These are phyloP conservation scores for Toxotes jaculatrix DNA, from an alignment of 2,113 vertebrate species.

Conservation along the genomic window DNA sequence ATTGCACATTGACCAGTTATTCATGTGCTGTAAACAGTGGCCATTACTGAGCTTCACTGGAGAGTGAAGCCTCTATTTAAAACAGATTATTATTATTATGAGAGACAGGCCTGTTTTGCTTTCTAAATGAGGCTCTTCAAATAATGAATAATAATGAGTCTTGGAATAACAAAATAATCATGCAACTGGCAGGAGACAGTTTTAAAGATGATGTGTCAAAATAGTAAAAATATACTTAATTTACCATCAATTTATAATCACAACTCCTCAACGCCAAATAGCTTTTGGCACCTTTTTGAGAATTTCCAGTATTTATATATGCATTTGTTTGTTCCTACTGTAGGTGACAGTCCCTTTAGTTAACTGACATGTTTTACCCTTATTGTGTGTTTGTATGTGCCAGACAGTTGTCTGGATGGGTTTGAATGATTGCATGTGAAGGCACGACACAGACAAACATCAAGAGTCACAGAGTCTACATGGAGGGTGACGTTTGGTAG, in stretches of 20 bases:
- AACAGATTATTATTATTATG: constrained; percentile 15
- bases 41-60: neutral
- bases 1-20: constrained; percentile 3
- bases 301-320: constrained; percentile 4
- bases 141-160: constrained; percentile 33
- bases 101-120: constrained; percentile 20
- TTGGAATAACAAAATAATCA: constrained; percentile 29
- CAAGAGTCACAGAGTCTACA: constrained; percentile 33
- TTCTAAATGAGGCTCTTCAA: constrained; percentile 51
- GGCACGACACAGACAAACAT: constrained; percentile 45
- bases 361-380: neutral
- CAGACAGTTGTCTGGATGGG: constrained; percentile 1
- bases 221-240: constrained; percentile 4
- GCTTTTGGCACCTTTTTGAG: neutral
- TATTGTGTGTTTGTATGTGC: constrained; percentile 29
- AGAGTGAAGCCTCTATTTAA: constrained; percentile 28
- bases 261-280: neutral
- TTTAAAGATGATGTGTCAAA: constrained; percentile 20
- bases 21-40: constrained; percentile 7
- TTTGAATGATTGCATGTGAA: constrained; percentile 29
- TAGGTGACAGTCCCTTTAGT: neutral
- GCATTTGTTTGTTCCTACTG: neutral
- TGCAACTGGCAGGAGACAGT: constrained; percentile 12
- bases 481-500: constrained; percentile 26
- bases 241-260: neutral